phyloP scores from a whole-genome alignment of 2,888 invertebrate genomes.

The Griposia aprilina region DNA sequence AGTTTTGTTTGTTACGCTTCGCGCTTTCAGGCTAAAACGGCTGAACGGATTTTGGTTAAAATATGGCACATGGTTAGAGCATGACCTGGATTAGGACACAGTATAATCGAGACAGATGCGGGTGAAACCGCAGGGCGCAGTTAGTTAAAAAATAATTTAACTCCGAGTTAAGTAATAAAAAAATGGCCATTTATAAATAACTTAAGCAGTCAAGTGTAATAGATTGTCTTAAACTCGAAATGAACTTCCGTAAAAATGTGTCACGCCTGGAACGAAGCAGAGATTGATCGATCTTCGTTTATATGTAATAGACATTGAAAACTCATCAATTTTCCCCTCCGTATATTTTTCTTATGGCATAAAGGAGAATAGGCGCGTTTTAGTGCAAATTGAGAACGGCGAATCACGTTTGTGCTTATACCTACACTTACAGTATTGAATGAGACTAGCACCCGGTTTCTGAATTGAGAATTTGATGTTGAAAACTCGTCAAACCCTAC shows the following conservation, averaged over 20 bases:
- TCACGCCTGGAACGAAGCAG: slow-evolving; percentile 45
- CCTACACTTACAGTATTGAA: slow-evolving; percentile 2
- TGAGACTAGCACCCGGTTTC: not conserved
- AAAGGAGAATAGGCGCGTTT: slow-evolving; percentile 67
- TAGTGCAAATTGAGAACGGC: slow-evolving; percentile 76
- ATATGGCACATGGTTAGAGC: no score
- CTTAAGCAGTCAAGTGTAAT: slow-evolving; percentile 15
- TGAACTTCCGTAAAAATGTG: slow-evolving; percentile 45
- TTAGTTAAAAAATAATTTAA: not conserved
- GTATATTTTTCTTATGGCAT: slow-evolving; percentile 70
- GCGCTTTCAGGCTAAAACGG: no score
- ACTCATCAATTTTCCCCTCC: slow-evolving; percentile 73
- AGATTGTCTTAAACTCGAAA: slow-evolving; percentile 41
- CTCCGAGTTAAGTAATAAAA: not conserved
- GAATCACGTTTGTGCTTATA: slow-evolving; percentile 60
- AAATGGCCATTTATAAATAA: slow-evolving; percentile 16
- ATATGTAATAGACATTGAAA: slow-evolving; percentile 70
- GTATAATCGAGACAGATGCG: no score
- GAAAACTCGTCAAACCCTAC: no score
- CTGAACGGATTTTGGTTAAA: no score
- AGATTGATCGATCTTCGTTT: slow-evolving; percentile 66
- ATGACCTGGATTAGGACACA: no score
- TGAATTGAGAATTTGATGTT: no score
- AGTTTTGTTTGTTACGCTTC: no score
- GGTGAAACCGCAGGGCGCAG: no score